phyloP scores from a whole-genome alignment of 2,888 invertebrate species.

The Lasiommata megera region DNA sequence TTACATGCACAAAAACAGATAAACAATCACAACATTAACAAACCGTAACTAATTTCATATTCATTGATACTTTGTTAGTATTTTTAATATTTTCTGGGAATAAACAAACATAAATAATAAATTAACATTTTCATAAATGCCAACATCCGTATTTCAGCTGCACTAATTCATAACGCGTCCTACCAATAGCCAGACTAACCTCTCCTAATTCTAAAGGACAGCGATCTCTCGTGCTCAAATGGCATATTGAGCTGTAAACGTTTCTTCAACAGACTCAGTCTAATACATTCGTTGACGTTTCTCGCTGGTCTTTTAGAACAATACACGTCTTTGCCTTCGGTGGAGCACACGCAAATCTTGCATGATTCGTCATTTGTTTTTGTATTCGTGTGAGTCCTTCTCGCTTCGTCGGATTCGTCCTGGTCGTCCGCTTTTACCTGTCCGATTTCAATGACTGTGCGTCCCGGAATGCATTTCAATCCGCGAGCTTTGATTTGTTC shows the following conservation, averaged over 20 bases:
- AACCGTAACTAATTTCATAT: no score
- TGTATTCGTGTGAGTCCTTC: conserved; percentile 51
- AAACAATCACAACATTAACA: no score
- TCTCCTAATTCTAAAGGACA: conserved; percentile 56
- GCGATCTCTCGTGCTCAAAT: conserved; percentile 45
- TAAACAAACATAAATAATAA: background rate
- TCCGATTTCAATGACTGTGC: conserved; percentile 50
- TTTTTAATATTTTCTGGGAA: no score
- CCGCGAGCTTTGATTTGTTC: conserved; percentile 33
- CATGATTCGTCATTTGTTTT: conserved; percentile 49
- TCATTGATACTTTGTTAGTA: no score
- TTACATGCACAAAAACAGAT: no score
- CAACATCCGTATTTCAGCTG: conserved; percentile 32
- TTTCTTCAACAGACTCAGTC: conserved; percentile 40
- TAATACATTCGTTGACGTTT: conserved; percentile 63
- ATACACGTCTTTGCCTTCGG: conserved; percentile 54
- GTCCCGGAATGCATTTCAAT: conserved; percentile 60
- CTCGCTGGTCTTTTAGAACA: conserved; percentile 58
- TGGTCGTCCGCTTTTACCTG: background rate
- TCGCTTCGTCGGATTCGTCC: conserved; percentile 5
- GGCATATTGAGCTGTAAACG: conserved; percentile 41
- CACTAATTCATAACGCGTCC: conserved; percentile 32
- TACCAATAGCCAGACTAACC: conserved; percentile 43
- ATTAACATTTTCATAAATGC: background rate
- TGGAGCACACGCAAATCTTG: conserved; percentile 60